Evolutionary conservation across 2,797 vertebrate genomes (phyloP), one percentile per base, ranked within the genome.

Genomic region (Danio tinwini): DNA sequence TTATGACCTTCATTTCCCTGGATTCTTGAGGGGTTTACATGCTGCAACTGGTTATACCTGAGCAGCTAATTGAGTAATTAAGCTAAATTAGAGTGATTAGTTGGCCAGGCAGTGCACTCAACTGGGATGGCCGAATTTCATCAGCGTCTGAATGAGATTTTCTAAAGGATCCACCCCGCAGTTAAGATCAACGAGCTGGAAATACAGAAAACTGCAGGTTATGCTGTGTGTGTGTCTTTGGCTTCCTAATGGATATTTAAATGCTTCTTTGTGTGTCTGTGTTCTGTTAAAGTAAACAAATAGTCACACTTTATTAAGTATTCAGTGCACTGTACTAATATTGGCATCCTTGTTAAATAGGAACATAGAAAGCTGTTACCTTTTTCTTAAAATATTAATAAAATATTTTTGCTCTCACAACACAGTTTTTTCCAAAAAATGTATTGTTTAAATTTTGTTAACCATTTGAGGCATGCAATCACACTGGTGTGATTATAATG

Each of bases 21-120:
- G 42, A 76, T 85, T 74, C 52, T 82, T 75, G 61, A 81, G 69
- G 65, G 69, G 10, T 75, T 16, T 76, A 11, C 65, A 53, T 78
- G 68, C 71, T 80, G 78, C 44, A 76, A 67, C 67, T 80, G 64
- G 82, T 81, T 76, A 73, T 77, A 77, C 72, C 84, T 83, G 72
- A 85, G 74, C 72, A 74, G 78, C 53, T 81, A 87, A 86, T 83
- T 79, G 74, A 74, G 71, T 78, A 74, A 75, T 84, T 79, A 79
- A 56, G 76, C 78, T 84, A 76, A 76, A 84, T 85, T 85, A 81
- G 81, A 76, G 76, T 65, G 74, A 82, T 87, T 84, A 82, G 75
- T 74, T 85, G 80, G 68, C 84, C 81, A 85, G 81, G 71, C 81
- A 77, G 62, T 85, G 81, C 78, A 80, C 76, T 84, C 82, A 78